Conservation (phyloP, 2,888 invertebrate genomes). For the Perizoma flavofasciatum region DNA sequence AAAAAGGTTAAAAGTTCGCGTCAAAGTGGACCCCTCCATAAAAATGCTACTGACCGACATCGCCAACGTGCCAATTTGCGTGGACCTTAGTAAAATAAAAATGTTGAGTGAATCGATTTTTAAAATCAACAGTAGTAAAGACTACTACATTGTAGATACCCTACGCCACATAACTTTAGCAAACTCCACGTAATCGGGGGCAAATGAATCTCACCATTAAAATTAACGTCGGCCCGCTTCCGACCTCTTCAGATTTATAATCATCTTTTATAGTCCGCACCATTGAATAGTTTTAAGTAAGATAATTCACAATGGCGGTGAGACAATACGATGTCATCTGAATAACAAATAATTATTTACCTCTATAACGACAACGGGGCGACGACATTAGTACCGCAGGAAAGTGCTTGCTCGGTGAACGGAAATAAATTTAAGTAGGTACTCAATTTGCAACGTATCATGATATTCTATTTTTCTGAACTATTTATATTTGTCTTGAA, state of each 20-base stretch:
- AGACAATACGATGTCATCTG: conserved; percentile 54
- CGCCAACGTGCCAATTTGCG: too few relatives aligned
- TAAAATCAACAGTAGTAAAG: too few relatives aligned
- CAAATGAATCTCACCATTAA: conserved; percentile 78
- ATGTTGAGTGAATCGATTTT: too few relatives aligned
- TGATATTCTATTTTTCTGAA: too few relatives aligned
- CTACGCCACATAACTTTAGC: conserved; percentile 65
- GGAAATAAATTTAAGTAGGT: conserved; percentile 29
- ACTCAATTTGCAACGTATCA: too few relatives aligned
- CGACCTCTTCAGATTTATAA: conserved; percentile 77
- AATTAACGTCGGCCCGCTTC: conserved; percentile 68
- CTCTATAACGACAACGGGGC: conserved; percentile 39
- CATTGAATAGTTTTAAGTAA: conserved; percentile 59
- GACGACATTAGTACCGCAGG: conserved; percentile 37
- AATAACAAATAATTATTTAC: conserved; percentile 50
- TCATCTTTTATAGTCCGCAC: conserved; percentile 64
- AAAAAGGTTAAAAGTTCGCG: too few relatives aligned
- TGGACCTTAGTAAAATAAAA: too few relatives aligned
- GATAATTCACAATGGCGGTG: conserved; percentile 53
- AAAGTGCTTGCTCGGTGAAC: conserved; percentile 37
- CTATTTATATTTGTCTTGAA: too few relatives aligned
- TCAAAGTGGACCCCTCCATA: too few relatives aligned
- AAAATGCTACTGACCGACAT: too few relatives aligned
- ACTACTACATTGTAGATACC: neutral
- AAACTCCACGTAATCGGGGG: conserved; percentile 70